A percentile compares a stretch with the other conserved stretches of the same genome.
These are phyloP conservation scores for Caenorhabditis angaria DNA, from an alignment of 2,888 invertebrate genomes.

Conservation along the genomic window DNA sequence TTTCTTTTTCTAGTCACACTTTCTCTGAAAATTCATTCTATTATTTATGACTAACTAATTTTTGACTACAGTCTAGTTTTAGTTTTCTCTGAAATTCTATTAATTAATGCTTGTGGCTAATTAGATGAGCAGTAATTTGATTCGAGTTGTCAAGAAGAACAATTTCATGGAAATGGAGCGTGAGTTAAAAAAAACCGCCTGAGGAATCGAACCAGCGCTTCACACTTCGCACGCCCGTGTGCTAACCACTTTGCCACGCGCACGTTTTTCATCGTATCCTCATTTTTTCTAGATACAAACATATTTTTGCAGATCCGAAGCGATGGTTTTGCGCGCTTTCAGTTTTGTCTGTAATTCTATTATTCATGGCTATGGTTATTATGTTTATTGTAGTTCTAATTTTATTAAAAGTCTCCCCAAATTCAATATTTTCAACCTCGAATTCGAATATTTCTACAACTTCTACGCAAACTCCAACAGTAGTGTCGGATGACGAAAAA, in stretches of 20 bases:
- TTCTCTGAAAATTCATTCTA: neutral
- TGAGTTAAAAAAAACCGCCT: constrained; percentile 5
- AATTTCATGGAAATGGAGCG: constrained; percentile 11
- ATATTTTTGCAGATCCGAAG: neutral
- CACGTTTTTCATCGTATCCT: too few relatives aligned
- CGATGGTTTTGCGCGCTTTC: neutral
- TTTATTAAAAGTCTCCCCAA: neutral
- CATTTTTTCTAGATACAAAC: neutral
- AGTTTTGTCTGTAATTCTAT: neutral
- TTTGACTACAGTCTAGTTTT: too few relatives aligned
- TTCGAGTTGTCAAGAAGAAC: neutral
- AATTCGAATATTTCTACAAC: neutral
- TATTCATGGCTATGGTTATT: neutral
- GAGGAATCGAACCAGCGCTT: too few relatives aligned
- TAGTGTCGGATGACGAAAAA: neutral
- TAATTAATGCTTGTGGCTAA: too few relatives aligned
- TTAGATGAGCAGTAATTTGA: neutral
- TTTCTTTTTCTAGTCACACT: neutral
- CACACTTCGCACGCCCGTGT: too few relatives aligned
- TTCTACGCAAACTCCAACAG: neutral
- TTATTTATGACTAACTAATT: neutral
- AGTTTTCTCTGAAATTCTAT: neutral
- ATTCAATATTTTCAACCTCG: neutral
- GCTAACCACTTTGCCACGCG: too few relatives aligned
- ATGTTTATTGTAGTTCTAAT: neutral